Base-by-base conservation (phyloP, 2,113 vertebrate species). In the Maccullochella peelii region DNA sequence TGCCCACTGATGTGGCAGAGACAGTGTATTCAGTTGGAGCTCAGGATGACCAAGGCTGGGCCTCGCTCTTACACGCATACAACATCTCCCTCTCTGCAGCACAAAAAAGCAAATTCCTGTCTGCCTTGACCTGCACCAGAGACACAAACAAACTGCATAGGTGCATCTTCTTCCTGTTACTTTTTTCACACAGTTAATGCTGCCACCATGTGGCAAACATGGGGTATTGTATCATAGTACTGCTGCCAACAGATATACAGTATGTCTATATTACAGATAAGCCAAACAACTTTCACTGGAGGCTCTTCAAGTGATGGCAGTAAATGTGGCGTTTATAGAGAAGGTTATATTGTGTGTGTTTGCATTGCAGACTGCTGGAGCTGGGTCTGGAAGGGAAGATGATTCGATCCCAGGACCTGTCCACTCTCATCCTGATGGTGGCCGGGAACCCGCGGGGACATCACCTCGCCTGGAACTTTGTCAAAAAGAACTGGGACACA, bases 21-120 rank as follows among this genome's bases (percentile, higher is more conserved):
- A 96, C 91, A 1, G 93, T 96, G 82, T 96, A 92, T 90, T 92
- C 94, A 72, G 91, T 94, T 14, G 96, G 96, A 73, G 95, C 95
- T 42, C 93, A 94, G 85, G 90, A 91, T 75, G 85, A 94, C 49
- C 75, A 82, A 0, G 95, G 95, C 42, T 96, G 96, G 96, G 57
- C 75, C 0, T 89, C 89, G 25, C 93, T 96, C 20, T 84, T 96
- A 52, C 83, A 94, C 33, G 90, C 85, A 42, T 96, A 96, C 82
- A 88, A 80, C 25, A 78, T 58, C 16, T 95, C 95, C 21, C 87
- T 94, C 77, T 95, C 93, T 61, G 94, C 77, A 47, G 91, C 94
- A 67, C 94, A 95, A 44, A 95, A 96, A 83, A 1, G 40, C 30
- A 95, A 94, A 90, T 93, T 96, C 71, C 83, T 96, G 27, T 88